A percentile compares a stretch with the other conserved stretches of the same genome.
Evolutionary conservation across 2,113 vertebrate species (phyloP).

Genomic region (Rhinoderma darwinii): DNA sequence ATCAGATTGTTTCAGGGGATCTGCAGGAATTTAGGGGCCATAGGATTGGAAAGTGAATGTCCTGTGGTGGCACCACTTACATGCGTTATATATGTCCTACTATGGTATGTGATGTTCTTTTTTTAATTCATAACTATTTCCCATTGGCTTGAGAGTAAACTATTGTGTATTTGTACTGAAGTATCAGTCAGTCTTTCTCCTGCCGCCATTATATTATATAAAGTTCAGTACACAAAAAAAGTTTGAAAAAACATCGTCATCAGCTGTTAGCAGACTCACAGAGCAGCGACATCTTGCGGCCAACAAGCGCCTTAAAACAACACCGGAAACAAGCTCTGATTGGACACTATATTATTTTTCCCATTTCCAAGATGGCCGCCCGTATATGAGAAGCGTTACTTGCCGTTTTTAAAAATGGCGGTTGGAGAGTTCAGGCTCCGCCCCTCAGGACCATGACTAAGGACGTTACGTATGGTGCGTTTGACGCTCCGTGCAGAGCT

Average conservation of each 20-base stretch:
- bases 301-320: neutral
- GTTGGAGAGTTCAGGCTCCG: neutral
- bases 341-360: neutral
- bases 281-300: neutral
- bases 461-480: neutral
- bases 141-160: no score
- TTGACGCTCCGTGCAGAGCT: neutral
- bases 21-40: no score
- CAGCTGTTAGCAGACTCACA: neutral
- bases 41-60: no score
- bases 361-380: slow-evolving; percentile 23
- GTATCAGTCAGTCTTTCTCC: no score
- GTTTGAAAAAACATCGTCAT: neutral
- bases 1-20: no score
- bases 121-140: no score
- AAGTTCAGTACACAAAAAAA: neutral
- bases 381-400: neutral
- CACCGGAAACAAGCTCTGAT: neutral
- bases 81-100: no score
- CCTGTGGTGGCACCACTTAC: no score
- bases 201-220: no score
- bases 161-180: no score
- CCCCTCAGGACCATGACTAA: neutral
- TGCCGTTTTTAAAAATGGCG: neutral
- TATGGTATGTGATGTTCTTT: no score